Base-by-base conservation (phyloP, 2,888 invertebrate genomes). In the Lapara coniferarum region DNA sequence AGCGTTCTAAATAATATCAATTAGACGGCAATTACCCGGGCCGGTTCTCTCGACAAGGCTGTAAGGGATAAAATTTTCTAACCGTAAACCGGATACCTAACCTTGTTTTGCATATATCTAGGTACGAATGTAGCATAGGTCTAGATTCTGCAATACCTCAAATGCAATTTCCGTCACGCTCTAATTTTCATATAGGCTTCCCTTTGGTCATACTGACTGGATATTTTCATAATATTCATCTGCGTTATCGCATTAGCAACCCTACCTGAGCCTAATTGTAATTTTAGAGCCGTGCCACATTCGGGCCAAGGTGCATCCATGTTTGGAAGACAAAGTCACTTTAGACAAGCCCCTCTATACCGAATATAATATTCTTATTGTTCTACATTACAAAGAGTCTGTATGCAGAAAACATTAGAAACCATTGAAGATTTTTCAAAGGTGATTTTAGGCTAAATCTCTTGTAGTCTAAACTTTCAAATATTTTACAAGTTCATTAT, bases 281-380 rank as follows among this genome's bases (percentile, higher is more conserved):
- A 19, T 55, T 55, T 55, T 55, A 55, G 13, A 59, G 59, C 16
- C 59, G 46, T 10, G 44, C 12, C 16, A 7, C n/a, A 59, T 59
- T 59, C 44, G 16, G 59, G 44, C 59, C 59, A 59, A 16, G 10
- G 58, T n/a, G 16, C 16, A 46, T 46, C 59, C 16, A 59, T 46
- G 16, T 44, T 59, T 59, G 59, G 46, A 12, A 59, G 16, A 59
- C 59, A 59, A 46, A 59, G 44, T n/a, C 44, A 46, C 10, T 16
- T 19, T 55, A 19, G 0, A 10, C 16, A 19, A 12, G 51, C 10
- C 55, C 19, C 10, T 19, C 53, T 7, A 53, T 16, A 51, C 51
- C 13, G 12, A 51, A 51, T 51, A 51, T n/a, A 59, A 59, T 12
- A 59, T 59, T 16, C 16, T 16, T 46, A 59, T 16, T 59, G 16